phyloP scores from a whole-genome alignment of 64 coral and sea anemone species.

The Montipora capricornis region DNA sequence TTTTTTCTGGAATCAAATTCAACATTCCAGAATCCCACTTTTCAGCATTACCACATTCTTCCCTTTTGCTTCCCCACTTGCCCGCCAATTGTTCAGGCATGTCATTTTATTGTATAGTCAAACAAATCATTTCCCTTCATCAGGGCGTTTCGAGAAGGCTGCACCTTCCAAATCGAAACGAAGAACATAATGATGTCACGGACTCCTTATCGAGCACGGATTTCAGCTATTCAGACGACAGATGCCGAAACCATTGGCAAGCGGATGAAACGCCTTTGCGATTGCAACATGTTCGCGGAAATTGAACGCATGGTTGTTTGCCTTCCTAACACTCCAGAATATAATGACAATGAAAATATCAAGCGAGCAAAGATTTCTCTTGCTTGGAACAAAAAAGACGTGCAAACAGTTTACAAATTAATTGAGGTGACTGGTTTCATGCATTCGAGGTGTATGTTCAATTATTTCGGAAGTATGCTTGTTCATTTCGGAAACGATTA shows the following conservation, averaged over 20 bases:
- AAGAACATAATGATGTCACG: neutral
- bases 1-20: too few relatives aligned
- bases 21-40: too few relatives aligned
- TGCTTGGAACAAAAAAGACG: constrained; percentile 34
- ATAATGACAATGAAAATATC: constrained; percentile 15
- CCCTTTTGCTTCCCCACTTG: too few relatives aligned
- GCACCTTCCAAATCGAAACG: too few relatives aligned
- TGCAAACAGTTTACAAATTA: constrained; percentile 4
- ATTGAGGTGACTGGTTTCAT: neutral
- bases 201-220: neutral
- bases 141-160: too few relatives aligned
- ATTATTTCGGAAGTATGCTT: neutral
- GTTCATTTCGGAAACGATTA: neutral
- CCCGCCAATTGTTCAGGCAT: too few relatives aligned
- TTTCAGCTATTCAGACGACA: neutral
- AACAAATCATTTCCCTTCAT: too few relatives aligned
- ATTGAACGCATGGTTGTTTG: neutral
- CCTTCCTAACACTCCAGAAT: neutral
- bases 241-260: neutral
- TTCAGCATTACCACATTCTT: too few relatives aligned
- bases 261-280: neutral
- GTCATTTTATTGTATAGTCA: too few relatives aligned
- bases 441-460: too few relatives aligned
- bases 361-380: constrained; percentile 13
- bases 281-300: constrained; percentile 13